These are phyloP conservation scores for Rhamphomyia laevipes DNA, from an alignment of 2,888 invertebrate species.

Conservation along the genomic window DNA sequence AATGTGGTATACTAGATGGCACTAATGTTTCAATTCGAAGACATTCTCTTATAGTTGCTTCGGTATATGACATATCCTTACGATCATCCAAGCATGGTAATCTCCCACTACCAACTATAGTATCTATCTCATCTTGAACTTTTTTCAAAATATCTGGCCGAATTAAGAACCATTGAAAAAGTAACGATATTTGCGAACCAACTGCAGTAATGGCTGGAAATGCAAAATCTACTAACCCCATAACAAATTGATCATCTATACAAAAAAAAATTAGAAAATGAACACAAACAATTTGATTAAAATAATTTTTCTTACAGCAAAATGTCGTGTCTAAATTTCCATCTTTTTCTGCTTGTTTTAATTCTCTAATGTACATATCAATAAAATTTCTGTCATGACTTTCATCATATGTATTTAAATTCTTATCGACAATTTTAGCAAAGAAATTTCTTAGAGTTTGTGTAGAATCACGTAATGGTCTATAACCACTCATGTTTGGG, in stretches of 20 bases:
- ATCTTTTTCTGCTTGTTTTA: conserved; percentile 39
- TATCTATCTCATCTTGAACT: conserved; percentile 50
- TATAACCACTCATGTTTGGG: conserved; percentile 47
- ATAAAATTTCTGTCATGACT: conserved; percentile 46
- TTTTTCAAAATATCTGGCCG: conserved; percentile 45
- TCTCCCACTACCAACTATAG: conserved; percentile 47
- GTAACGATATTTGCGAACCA: conserved; percentile 39
- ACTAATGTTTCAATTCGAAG: conserved; percentile 48
- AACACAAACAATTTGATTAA: neutral
- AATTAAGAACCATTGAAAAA: conserved; percentile 44
- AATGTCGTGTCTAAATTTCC: conserved; percentile 38
- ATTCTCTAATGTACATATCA: conserved; percentile 48
- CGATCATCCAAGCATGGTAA: conserved; percentile 49
- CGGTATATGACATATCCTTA: conserved; percentile 45
- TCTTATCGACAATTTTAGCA: conserved; percentile 39
- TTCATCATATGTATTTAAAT: conserved; percentile 35
- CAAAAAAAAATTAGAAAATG: conserved; percentile 16
- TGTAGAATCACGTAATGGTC: conserved; percentile 39
- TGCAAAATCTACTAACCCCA: conserved; percentile 47
- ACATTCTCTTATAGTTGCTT: conserved; percentile 49
- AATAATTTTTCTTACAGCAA: conserved; percentile 36
- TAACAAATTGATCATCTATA: conserved; percentile 47
- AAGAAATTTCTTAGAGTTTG: conserved; percentile 41
- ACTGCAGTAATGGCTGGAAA: conserved; percentile 48
- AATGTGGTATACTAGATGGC: conserved; percentile 48